Percentiles rank a stretch among this genome's conserved stretches.
phyloP scores from a whole-genome alignment of 2,113 vertebrate genomes.

The Nicator chloris region DNA sequence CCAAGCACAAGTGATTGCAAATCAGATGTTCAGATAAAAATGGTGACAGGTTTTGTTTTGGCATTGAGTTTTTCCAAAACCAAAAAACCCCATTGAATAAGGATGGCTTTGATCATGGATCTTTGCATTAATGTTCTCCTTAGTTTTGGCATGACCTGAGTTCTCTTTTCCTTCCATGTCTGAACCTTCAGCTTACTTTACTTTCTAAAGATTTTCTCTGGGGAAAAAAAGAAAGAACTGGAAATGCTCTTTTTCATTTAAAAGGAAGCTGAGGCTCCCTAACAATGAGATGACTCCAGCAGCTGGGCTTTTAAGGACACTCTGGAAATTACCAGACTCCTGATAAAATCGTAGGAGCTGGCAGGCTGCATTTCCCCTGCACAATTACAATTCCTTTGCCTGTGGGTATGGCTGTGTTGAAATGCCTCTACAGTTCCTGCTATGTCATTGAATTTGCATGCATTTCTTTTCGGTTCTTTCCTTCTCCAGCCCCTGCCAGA shows the following conservation, averaged over 20 bases:
- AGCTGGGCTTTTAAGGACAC: constrained; percentile 48
- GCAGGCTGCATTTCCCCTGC: not conserved
- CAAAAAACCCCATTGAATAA: not conserved
- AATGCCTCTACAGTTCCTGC: constrained; percentile 16
- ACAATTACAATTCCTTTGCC: constrained; percentile 12
- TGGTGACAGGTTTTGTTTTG: not conserved
- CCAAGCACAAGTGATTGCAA: not conserved
- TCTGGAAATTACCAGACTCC: constrained; percentile 19
- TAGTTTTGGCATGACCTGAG: not conserved
- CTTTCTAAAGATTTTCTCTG: not conserved
- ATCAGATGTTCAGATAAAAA: not conserved
- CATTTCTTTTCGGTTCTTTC: not conserved
- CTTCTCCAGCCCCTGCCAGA: constrained; percentile 5
- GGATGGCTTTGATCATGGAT: not conserved
- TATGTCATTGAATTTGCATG: constrained; percentile 29
- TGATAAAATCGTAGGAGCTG: constrained; percentile 25
- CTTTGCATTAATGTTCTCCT: not conserved
- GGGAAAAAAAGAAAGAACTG: not conserved
- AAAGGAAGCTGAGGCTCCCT: constrained; percentile 11
- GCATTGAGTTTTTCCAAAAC: not conserved
- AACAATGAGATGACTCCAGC: constrained; percentile 9
- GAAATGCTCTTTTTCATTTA: not conserved
- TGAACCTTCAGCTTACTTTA: not conserved
- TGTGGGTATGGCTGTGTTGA: constrained; percentile 15
- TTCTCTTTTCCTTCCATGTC: not conserved